Conservation (phyloP, 2,888 invertebrate species). For the Galeopsomyia nigrocyanea region DNA sequence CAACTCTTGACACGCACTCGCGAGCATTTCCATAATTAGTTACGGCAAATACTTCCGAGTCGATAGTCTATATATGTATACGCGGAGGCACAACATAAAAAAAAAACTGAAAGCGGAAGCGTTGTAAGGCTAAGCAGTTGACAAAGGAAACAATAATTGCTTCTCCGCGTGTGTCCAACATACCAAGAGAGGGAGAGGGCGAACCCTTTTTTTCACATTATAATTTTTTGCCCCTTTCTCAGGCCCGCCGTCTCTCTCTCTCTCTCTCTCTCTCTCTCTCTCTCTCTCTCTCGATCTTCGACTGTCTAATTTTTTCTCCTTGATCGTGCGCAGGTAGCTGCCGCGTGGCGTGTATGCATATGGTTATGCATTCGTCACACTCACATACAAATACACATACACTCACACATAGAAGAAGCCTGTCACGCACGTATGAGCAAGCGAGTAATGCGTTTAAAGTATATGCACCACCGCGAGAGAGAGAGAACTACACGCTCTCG, state of each 20-base stretch:
- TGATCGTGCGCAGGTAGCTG: conserved; percentile 19
- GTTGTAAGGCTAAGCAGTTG: conserved; percentile 1
- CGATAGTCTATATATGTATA: not conserved
- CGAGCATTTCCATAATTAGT: conserved; percentile 28
- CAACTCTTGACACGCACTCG: conserved; percentile 21
- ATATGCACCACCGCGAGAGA: not conserved
- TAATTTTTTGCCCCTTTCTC: conserved; percentile 30
- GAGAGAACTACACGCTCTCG: not conserved
- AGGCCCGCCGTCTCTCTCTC: conserved; percentile 13
- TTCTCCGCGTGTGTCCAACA: not conserved
- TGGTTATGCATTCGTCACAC: conserved; percentile 34
- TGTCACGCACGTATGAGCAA: conserved; percentile 56
- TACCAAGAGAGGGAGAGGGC: not conserved
- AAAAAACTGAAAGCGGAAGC: not conserved
- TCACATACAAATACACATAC: too few relatives aligned
- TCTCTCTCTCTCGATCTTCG: not conserved
- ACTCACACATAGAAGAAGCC: conserved; percentile 47
- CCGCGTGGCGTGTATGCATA: not conserved
- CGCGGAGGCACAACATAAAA: not conserved
- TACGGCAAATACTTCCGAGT: conserved; percentile 11
- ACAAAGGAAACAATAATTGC: conserved; percentile 37
- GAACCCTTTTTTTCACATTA: conserved; percentile 21
- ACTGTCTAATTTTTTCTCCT: too few relatives aligned
- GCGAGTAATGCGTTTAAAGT: conserved; percentile 35
- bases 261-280: conserved; percentile 26